Evolutionary conservation across 2,797 vertebrate genomes (phyloP), one percentile per base, ranked within the genome.

Genomic region (Bradypodion pumilum): DNA sequence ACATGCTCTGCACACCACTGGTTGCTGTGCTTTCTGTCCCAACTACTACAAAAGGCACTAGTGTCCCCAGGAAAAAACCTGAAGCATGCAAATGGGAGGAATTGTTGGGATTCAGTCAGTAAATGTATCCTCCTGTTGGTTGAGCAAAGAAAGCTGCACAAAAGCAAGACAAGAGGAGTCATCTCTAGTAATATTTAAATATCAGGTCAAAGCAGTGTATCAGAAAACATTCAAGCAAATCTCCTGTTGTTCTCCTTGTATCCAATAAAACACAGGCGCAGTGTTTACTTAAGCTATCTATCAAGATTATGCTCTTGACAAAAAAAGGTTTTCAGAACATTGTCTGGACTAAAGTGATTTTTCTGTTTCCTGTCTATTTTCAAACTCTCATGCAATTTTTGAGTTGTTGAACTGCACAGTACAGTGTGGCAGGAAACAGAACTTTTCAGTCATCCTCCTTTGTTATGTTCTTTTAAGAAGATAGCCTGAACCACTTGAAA

Each of bases 321-420:
- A 23, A 8, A 49, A 56, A 56, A 56, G 52, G 52, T 56, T 56
- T 56, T 56, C 9, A 56, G 21, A 56, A 56, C 1, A 0, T 44
- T 60, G 8, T 80, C 76, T 80, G 63, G 80, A 80, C 86, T 27
- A 7, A 60, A 3, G 12, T 89, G 88, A 60, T 96, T 96, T 97
- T 98, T 97, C 97, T 97, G 95, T 96, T 97, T 97, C 95, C 92
- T 97, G 98, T 97, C 97, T 97, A 95, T 96, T 93, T 91, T 95
- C 89, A 85, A 87, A 90, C 86, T 93, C 91, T 93, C 92, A 92
- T 91, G 94, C 77, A 94, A 92, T 93, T 90, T 90, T 93, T 91
- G 92, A 96, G 85, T 93, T 74, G 85, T 92, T 93, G 96, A 95
- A 96, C 94, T 94, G 94, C 93, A 91, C 87, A 95, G 91, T 91